phyloP scores from a whole-genome alignment of 2,113 vertebrate species.

The Carassius gibelio region DNA sequence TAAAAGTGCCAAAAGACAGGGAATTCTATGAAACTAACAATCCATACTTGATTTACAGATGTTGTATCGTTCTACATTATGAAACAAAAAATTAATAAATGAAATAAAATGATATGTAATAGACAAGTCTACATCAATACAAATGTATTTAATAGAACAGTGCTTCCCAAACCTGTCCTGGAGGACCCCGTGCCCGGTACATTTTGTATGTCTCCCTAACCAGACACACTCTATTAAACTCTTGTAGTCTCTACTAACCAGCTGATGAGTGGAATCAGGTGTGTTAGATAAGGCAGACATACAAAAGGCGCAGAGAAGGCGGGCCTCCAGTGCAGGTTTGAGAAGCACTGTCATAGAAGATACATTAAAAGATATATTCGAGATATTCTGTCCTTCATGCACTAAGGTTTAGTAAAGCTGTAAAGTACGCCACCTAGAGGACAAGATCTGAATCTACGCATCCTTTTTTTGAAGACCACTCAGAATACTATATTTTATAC shows the following conservation, averaged over 20 bases:
- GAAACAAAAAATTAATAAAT: not conserved
- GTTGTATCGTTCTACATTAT: not conserved
- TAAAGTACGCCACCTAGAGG: conserved; percentile 55
- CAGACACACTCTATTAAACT: too few relatives aligned
- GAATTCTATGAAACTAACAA: not conserved
- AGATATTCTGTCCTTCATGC: not conserved
- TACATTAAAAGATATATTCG: not conserved
- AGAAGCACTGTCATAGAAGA: not conserved
- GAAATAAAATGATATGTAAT: not conserved
- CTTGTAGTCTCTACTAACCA: too few relatives aligned
- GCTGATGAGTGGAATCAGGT: too few relatives aligned
- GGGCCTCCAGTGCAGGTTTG: too few relatives aligned
- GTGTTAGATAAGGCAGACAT: too few relatives aligned
- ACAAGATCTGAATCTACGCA: not conserved
- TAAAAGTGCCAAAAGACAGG: not conserved
- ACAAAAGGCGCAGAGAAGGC: too few relatives aligned
- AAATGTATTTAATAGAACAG: not conserved
- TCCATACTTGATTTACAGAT: not conserved
- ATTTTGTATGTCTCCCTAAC: too few relatives aligned
- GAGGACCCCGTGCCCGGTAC: too few relatives aligned
- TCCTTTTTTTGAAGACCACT: not conserved
- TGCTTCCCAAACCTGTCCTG: too few relatives aligned
- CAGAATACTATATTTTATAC: too few relatives aligned
- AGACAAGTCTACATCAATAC: not conserved
- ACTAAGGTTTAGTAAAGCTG: not conserved